phyloP scores from a whole-genome alignment of 2,888 invertebrate genomes.

The Drosophila siamana region DNA sequence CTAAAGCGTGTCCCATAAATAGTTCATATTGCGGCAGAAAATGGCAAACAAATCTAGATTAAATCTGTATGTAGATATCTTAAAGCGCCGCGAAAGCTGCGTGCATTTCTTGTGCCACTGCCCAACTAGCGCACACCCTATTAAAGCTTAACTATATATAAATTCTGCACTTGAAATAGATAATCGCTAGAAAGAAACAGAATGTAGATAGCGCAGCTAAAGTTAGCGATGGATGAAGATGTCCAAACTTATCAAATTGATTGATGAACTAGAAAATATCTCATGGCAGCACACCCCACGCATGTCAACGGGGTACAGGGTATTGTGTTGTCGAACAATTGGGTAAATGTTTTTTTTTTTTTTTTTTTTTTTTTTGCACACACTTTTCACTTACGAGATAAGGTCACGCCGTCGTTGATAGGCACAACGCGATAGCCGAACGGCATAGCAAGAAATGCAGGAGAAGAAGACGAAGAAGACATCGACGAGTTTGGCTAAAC shows the following conservation, averaged over 20 bases:
- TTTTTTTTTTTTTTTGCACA: too few species aligned
- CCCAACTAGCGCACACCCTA: background rate
- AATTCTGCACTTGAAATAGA: too few species aligned
- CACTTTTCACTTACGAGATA: conserved; percentile 16
- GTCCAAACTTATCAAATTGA: too few species aligned
- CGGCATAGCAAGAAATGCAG: conserved; percentile 9
- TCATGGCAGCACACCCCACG: background rate
- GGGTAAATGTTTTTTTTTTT: conserved; percentile 5
- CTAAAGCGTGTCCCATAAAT: background rate
- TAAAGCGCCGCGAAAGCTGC: background rate
- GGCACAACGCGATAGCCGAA: conserved; percentile 6
- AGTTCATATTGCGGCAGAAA: background rate
- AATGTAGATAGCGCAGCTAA: too few species aligned
- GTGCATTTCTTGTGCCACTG: background rate
- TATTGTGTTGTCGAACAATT: conserved; percentile 10
- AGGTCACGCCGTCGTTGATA: conserved; percentile 3
- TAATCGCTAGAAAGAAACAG: too few species aligned
- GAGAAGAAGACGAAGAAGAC: background rate
- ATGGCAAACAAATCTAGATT: background rate
- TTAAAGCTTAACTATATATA: background rate
- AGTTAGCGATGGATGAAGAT: too few species aligned
- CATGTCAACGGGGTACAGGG: background rate
- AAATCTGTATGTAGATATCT: background rate
- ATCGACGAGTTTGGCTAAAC: conserved; percentile 1
- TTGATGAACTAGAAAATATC: too few species aligned